Evolutionary conservation across 2,113 vertebrate genomes (phyloP).

Genomic region (Malurus elegans): DNA sequence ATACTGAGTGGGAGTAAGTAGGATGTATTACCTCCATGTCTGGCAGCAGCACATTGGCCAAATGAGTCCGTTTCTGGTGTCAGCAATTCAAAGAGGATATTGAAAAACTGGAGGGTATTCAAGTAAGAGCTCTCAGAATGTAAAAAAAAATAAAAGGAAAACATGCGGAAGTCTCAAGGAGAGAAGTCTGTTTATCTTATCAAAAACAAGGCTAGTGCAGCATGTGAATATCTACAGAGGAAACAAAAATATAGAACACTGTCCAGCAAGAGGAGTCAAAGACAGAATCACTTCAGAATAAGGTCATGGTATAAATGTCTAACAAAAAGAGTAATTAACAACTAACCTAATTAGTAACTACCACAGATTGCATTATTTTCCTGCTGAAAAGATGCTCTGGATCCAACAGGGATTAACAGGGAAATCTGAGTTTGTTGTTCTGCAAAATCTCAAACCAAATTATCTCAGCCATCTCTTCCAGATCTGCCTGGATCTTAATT

Average conservation of each 20-base stretch:
- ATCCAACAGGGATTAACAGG: background rate
- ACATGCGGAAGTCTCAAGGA: background rate
- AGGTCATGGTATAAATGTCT: background rate
- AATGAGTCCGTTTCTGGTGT: background rate
- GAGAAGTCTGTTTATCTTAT: constrained; percentile 3
- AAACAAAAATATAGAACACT: background rate
- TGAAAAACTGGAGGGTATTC: background rate
- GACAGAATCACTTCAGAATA: background rate
- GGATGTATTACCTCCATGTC: background rate
- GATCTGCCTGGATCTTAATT: background rate
- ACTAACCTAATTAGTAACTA: background rate
- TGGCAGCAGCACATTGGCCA: background rate
- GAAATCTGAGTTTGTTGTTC: background rate
- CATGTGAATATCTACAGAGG: background rate
- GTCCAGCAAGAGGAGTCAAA: background rate
- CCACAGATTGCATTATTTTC: background rate
- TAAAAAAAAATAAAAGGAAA: background rate
- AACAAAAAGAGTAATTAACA: background rate
- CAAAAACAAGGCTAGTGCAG: background rate
- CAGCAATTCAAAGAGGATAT: background rate
- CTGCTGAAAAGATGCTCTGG: background rate
- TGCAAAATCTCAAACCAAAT: background rate
- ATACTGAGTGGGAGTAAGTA: constrained; percentile 31
- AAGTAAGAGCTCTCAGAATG: background rate
- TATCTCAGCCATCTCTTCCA: background rate